Evolutionary conservation across 2,113 vertebrate genomes (phyloP).

Genomic region (Elachura formosa): DNA sequence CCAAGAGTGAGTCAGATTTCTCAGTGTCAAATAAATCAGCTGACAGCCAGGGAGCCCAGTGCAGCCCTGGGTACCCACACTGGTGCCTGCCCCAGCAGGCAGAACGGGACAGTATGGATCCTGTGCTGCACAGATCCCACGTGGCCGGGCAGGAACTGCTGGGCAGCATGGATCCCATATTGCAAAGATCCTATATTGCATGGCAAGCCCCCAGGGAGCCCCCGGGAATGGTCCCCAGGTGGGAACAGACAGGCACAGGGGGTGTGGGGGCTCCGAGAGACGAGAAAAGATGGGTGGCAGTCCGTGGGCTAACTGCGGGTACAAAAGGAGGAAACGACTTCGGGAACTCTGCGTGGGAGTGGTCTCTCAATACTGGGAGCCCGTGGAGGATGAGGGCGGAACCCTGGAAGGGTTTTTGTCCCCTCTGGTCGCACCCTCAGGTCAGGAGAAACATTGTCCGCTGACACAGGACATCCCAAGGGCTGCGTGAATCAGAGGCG

Average conservation of each 20-base stretch:
- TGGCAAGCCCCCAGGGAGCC: background rate
- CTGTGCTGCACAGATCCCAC: background rate
- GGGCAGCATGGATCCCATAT: background rate
- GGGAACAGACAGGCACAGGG: background rate
- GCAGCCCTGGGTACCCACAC: background rate
- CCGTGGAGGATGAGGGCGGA: rapidly evolving
- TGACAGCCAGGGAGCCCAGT: background rate
- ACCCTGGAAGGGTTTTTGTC: background rate
- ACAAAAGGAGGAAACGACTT: background rate
- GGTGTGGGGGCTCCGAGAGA: background rate
- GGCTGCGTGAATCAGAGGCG: rapidly evolving
- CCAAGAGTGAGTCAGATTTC: background rate
- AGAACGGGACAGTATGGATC: background rate
- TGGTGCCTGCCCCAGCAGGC: background rate
- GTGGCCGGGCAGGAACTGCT: background rate
- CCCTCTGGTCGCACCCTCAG: background rate
- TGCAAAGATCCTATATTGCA: background rate
- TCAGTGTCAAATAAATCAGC: background rate
- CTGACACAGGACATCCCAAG: rapidly evolving
- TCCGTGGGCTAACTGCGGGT: background rate
- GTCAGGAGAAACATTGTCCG: background rate
- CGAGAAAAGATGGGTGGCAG: background rate
- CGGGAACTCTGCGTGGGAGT: background rate
- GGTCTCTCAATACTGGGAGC: background rate
- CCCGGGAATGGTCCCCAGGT: background rate